Conservation (phyloP, 2,797 vertebrate genomes). For the Hozukius guyotensis region DNA sequence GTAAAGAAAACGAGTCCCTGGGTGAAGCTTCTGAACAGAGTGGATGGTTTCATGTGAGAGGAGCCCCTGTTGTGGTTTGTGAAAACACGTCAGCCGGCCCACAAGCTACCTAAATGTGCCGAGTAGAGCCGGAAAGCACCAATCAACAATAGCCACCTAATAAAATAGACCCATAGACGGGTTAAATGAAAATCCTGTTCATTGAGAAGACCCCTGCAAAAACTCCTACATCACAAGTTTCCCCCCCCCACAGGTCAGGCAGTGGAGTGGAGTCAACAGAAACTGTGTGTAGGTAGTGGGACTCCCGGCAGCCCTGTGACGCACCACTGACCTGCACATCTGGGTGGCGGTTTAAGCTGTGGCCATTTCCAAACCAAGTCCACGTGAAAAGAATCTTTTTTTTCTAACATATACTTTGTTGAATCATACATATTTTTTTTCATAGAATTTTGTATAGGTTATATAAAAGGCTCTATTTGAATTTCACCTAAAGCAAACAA, state of each 20-base stretch:
- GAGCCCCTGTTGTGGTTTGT: conserved; percentile 26
- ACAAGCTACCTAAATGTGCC: conserved; percentile 50
- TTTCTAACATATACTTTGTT: conserved; percentile 59
- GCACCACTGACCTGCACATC: conserved; percentile 23
- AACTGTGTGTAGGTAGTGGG: conserved; percentile 35
- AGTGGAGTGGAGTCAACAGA: conserved; percentile 36
- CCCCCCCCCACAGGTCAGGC: conserved; percentile 15
- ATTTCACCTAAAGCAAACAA: conserved; percentile 72
- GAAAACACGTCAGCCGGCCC: conserved; percentile 33
- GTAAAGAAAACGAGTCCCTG: conserved; percentile 48
- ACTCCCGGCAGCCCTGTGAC: conserved; percentile 37
- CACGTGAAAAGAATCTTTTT: conserved; percentile 35
- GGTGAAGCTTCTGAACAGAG: conserved; percentile 56
- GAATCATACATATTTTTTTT: conserved; percentile 63
- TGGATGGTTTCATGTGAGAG: conserved; percentile 42
- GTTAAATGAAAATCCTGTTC: conserved; percentile 36
- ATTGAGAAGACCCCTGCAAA: conserved; percentile 33
- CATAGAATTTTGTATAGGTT: conserved; percentile 73
- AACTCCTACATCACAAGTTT: background rate
- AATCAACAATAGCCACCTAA: conserved; percentile 52
- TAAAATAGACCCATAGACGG: conserved; percentile 44
- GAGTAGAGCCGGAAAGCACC: conserved; percentile 68
- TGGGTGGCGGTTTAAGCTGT: conserved; percentile 19
- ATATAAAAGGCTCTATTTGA: conserved; percentile 78
- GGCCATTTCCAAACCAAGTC: conserved; percentile 36